A percentile compares a stretch with the other conserved stretches of the same genome.
Evolutionary conservation across 2,888 invertebrate species (phyloP).

Genomic region (Prosopocoilus inquinatus): DNA sequence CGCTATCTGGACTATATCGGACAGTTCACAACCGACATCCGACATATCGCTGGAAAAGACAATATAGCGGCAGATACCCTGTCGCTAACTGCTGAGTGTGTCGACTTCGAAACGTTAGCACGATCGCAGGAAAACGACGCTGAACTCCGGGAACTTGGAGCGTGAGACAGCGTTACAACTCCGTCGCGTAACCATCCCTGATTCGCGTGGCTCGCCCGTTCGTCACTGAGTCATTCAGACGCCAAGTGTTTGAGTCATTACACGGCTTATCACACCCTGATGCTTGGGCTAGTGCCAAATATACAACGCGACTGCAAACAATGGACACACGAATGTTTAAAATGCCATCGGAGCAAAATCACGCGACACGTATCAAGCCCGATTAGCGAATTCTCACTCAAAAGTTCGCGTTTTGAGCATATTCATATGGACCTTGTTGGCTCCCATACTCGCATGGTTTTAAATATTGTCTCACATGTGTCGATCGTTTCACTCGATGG

Average conservation of each 20-base stretch:
- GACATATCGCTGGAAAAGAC: too few species aligned
- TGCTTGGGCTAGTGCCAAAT: slow-evolving; percentile 10
- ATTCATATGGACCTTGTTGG: slow-evolving; percentile 49
- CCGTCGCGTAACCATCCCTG: neutral
- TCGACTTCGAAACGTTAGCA: too few species aligned
- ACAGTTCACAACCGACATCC: too few species aligned
- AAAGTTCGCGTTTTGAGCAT: slow-evolving; percentile 41
- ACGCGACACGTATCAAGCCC: too few species aligned
- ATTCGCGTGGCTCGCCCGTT: slow-evolving; percentile 3
- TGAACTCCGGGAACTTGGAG: neutral
- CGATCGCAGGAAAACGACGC: too few species aligned
- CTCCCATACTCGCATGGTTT: slow-evolving; percentile 35
- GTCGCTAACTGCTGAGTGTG: too few species aligned
- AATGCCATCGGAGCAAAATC: slow-evolving; percentile 42
- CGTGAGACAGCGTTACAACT: slow-evolving; percentile 28
- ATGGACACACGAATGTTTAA: slow-evolving; percentile 14
- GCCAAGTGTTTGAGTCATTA: neutral
- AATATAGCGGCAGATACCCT: too few species aligned
- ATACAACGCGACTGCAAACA: slow-evolving; percentile 4
- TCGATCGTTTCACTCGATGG: slow-evolving; percentile 39
- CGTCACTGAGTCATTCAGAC: too few species aligned
- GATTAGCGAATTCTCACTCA: too few species aligned
- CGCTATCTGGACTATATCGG: too few species aligned
- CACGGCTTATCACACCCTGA: slow-evolving; percentile 8
- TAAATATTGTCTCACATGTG: slow-evolving; percentile 38